Base-by-base conservation (phyloP, 2,888 invertebrate species). In the Diabrotica balteata region DNA sequence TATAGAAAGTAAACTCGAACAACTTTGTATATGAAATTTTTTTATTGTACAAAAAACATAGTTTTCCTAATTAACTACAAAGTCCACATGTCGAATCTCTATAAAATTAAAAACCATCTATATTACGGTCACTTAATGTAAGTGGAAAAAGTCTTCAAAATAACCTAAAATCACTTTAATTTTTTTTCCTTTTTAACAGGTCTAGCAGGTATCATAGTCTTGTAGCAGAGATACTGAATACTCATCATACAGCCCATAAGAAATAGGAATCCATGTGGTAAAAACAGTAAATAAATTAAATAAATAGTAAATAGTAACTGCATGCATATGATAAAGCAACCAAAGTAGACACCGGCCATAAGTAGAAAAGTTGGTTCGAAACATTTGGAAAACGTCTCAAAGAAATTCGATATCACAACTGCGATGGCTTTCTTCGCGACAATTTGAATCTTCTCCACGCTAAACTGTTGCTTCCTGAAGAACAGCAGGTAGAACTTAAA, bases 191-290 rank as follows among this genome's bases (percentile, higher is more conserved):
- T 51, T 44, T 67, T 22, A 8, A 42, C 62, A 7, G 11, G 43
- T 46, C 63, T 42, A 43, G 58, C 54, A 7, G 45, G 44, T 49
- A 58, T 62, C 44, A 60, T 67, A 17, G 73, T 72, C 54, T 68
- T 74, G 42, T 70, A 76, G 22, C 69, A 71, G 49, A 79, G 57
- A 61, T 70, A 72, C 49, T 72, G 72, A 11, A 76, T 76, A 59
- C 72, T 72, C 47, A 71, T 59, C 59, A 74, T 67, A 42, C 79
- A 79, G 8, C 70, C 72, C 7, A 78, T 66, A 52, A 81, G 65
- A 67, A 82, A 81, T 8, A 78, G 46, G 44, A 81, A 75, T 17
- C 81, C 82, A 7, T 66, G 66, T 11, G 82, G 80, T 49, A 80
- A 59, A 54, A 70, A 57, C 6, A 70, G 74, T 0, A 66, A 62